Base-by-base conservation (phyloP, 1,140 invertebrate species). In the Bombus confusus region DNA sequence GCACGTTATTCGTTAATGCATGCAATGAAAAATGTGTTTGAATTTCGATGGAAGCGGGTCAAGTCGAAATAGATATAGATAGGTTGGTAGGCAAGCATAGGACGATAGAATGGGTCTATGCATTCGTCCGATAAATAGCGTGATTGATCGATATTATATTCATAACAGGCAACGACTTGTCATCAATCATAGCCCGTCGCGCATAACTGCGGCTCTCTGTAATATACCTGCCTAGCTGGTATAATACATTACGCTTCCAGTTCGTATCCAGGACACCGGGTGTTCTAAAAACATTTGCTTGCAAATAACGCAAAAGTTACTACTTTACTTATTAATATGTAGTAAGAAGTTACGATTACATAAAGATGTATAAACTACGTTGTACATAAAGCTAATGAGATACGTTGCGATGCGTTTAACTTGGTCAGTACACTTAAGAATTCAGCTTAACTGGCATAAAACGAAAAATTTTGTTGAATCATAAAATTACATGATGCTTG, bases 61-160 rank as follows among this genome's bases (percentile, higher is more conserved):
- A 88, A 83, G 85, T 90, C 85, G 87, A 81, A 91, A 87, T 88
- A 89, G 90, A 90, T 88, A 90, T 89, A 91, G 85, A 90, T 83
- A 88, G 85, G 81, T 83, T 74, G 86, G 87, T 62, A 88, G 87
- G 74, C 71, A 83, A 86, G 83, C 85, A 85, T 72, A 76, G 85
- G 87, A 89, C 88, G 93, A 94, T 94, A 93, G 91, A 94, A 93
- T 92, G 92, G 92, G 91, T 91, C 91, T 91, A 92, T 93, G 91
- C 93, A 88, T 92, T 94, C 91, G 91, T 88, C 92, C 88, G 91
- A 91, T 94, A 94, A 94, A 94, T 94, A 93, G 92, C 92, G 92
- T 95, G 94, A 95, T 95, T 94, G 94, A 95, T 95, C 93, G 94
- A 94, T 94, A 94, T 95, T 95, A 94, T 94, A 95, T 95, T 95